phyloP scores from a whole-genome alignment of 2,113 vertebrate species.

The Progne subis region DNA sequence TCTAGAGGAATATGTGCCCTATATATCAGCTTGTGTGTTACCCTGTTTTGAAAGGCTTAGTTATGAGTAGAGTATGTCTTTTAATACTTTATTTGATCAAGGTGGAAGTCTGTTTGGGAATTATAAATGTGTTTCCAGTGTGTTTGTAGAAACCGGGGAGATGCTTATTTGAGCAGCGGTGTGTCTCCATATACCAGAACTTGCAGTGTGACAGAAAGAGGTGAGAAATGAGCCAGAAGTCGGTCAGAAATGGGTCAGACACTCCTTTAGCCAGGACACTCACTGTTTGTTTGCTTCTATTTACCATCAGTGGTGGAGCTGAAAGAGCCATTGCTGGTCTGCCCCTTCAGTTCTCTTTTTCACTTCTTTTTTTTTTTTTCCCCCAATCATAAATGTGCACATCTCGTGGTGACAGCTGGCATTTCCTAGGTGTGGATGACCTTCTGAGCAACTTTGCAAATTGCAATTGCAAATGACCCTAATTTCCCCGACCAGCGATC shows the following conservation, averaged over 20 bases:
- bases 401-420: background rate
- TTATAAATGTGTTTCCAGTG: background rate
- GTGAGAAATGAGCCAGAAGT: background rate
- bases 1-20: background rate
- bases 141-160: background rate
- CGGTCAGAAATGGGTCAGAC: background rate
- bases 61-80: background rate
- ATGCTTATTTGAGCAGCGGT: background rate
- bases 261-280: background rate
- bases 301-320: background rate
- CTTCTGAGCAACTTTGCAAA: background rate
- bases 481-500: background rate
- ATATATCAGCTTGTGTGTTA: background rate
- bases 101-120: background rate
- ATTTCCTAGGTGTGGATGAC: background rate
- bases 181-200: accelerated
- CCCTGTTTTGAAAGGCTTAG: background rate
- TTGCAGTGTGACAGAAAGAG: background rate
- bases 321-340: background rate
- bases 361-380: background rate
- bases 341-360: background rate
- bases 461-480: background rate
- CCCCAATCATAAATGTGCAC: background rate
- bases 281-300: background rate
- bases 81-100: background rate